phyloP scores from a whole-genome alignment of 2,113 vertebrate species.

The Gallinago jamesoni region DNA sequence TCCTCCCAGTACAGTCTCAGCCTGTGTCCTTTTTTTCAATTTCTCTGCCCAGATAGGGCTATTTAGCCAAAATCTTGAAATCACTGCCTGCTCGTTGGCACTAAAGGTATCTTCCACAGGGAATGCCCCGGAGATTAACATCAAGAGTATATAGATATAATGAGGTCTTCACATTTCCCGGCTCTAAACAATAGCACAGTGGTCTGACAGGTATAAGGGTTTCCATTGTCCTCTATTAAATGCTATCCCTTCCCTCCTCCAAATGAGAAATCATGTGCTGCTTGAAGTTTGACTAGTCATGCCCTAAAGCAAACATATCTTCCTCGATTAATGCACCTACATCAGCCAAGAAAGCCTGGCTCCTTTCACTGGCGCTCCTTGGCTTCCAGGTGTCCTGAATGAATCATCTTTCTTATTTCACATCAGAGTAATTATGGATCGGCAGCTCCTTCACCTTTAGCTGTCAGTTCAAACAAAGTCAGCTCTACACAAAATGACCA shows the following conservation, averaged over 20 bases:
- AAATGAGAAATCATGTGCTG: not conserved
- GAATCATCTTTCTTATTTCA: conserved; percentile 24
- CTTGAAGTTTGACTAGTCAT: not conserved
- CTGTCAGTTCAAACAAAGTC: not conserved
- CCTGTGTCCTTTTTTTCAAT: not conserved
- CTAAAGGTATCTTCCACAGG: not conserved
- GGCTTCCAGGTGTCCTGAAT: not conserved
- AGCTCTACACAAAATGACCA: not conserved
- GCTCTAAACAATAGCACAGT: not conserved
- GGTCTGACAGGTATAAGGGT: not conserved
- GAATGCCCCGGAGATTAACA: not conserved
- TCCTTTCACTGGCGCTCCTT: not conserved
- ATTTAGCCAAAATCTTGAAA: not conserved
- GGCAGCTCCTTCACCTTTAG: not conserved
- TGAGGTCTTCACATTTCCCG: not conserved
- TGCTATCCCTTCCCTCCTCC: not conserved
- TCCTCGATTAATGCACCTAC: not conserved
- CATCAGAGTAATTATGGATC: not conserved
- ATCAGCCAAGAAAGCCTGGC: conserved; percentile 16
- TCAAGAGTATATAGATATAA: not conserved
- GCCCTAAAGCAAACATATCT: conserved; percentile 41
- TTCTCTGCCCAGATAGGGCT: not conserved
- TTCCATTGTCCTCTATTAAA: not conserved
- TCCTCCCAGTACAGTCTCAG: not conserved
- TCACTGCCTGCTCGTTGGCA: not conserved